Base-by-base conservation (phyloP, 2,113 vertebrate species). In the Epinephelus lanceolatus region DNA sequence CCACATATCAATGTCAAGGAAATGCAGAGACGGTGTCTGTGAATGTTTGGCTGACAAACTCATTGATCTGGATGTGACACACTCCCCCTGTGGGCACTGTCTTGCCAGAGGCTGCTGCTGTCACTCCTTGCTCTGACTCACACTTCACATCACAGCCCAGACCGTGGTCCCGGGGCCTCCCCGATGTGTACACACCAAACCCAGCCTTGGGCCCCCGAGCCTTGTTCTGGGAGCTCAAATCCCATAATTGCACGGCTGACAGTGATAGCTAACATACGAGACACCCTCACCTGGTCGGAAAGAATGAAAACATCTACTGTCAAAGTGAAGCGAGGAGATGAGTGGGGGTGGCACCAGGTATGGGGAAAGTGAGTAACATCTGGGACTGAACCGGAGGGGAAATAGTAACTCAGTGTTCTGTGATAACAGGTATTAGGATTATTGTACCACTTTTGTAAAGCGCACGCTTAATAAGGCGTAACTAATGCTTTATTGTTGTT, bases 271-370 rank as follows among this genome's bases (percentile, higher is more conserved):
- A 93, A 87, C 90, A 89, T 88, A 88, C 71, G 68, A 93, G 92
- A 89, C 87, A 92, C 90, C 86, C 92, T 95, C 93, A 94, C 93
- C 95, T 94, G 93, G 87, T 90, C 15, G 91, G 86, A 93, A 96
- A 91, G 94, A 96, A 96, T 95, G 94, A 94, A 96, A 95, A 95
- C 94, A 95, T 94, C 86, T 87, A 90, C 87, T 94, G 93, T 94
- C 91, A 92, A 89, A 47, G 71, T 82, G 86, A 86, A 89, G 83
- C 73, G 63, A 67, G 83, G 60, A 83, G 85, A 86, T 72, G 77
- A 71, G 78, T 71, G 83, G 89, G 86, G 87, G 87, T 63, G 83
- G 77, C 63, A 62, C 18, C 49, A 25, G 78, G 47, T 72, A 57
- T 61, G 77, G 70, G 56, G 74, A 88, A 91, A 86, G 87, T 86